A percentile compares a stretch with the other conserved stretches of the same genome.
phyloP scores from a whole-genome alignment of 2,888 invertebrate species.

The Melanotus villosus region DNA sequence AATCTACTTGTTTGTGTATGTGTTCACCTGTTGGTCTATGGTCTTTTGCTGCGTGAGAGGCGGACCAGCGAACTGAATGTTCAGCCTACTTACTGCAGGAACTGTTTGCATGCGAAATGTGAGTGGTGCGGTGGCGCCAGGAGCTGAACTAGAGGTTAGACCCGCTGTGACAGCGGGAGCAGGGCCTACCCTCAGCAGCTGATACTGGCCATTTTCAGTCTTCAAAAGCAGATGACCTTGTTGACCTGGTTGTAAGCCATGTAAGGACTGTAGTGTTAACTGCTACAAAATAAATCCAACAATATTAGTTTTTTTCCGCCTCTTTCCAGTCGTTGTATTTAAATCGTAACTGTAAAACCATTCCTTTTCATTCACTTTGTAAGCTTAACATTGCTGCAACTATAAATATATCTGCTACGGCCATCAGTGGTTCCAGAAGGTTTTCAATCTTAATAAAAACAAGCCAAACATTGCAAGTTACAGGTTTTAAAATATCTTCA shows the following conservation, averaged over 20 bases:
- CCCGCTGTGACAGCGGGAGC: constrained; percentile 75
- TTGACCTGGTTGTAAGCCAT: constrained; percentile 89
- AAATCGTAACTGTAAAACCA: no score
- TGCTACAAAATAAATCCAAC: constrained; percentile 67
- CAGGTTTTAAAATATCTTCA: no score
- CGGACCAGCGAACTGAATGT: constrained; percentile 73
- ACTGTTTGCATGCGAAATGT: constrained; percentile 89
- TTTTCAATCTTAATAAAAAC: no score
- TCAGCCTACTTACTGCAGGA: constrained; percentile 86
- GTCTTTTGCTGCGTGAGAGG: constrained; percentile 75
- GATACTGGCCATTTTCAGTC: constrained; percentile 97
- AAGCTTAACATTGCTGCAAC: neutral
- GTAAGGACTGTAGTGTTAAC: constrained; percentile 91
- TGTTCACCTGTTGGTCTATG: constrained; percentile 69
- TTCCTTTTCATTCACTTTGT: no score
- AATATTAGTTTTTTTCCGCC: constrained; percentile 1
- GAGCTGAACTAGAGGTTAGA: constrained; percentile 71
- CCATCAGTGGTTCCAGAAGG: no score
- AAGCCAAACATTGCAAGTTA: no score
- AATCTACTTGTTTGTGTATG: constrained; percentile 25
- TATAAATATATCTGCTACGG: no score
- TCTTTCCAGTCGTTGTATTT: neutral
- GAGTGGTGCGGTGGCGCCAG: constrained; percentile 75
- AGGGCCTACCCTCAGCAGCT: constrained; percentile 90
- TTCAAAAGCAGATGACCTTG: constrained; percentile 93